A percentile compares a stretch with the other conserved stretches of the same genome.
Evolutionary conservation across 2,113 vertebrate genomes (phyloP).

Genomic region (Theristicus caerulescens): DNA sequence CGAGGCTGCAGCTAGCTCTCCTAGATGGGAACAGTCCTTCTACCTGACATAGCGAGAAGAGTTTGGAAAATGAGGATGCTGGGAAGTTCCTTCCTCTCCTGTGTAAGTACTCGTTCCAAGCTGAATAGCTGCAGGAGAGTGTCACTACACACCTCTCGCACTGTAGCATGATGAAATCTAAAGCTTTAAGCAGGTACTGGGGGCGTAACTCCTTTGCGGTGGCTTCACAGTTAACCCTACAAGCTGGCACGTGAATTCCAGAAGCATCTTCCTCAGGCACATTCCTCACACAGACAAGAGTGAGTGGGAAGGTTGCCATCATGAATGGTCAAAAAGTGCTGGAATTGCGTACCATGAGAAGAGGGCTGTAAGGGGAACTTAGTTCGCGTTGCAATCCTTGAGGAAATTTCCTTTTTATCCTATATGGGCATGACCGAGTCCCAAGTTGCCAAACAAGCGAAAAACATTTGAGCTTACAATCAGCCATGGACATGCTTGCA

Average conservation of each 20-base stretch:
- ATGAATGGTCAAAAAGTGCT: neutral
- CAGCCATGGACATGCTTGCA: neutral
- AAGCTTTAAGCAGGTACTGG: neutral
- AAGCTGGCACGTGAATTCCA: neutral
- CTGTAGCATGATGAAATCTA: neutral
- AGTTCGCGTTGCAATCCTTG: neutral
- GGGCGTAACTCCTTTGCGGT: neutral
- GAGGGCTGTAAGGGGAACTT: neutral
- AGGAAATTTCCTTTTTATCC: neutral
- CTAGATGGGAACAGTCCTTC: neutral
- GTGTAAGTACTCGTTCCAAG: neutral
- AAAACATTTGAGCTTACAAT: neutral
- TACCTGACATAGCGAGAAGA: neutral
- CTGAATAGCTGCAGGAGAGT: neutral
- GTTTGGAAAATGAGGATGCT: neutral
- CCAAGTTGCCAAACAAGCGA: neutral
- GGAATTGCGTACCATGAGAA: neutral
- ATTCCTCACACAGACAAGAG: too few relatives aligned
- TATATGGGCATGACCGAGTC: rapidly evolving
- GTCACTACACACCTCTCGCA: neutral
- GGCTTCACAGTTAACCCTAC: neutral
- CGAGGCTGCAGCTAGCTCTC: neutral
- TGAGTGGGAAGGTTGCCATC: neutral
- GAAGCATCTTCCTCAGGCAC: neutral
- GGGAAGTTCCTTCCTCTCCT: neutral